phyloP scores from a whole-genome alignment of 1,140 invertebrate genomes.

The Bombus pyrosoma region DNA sequence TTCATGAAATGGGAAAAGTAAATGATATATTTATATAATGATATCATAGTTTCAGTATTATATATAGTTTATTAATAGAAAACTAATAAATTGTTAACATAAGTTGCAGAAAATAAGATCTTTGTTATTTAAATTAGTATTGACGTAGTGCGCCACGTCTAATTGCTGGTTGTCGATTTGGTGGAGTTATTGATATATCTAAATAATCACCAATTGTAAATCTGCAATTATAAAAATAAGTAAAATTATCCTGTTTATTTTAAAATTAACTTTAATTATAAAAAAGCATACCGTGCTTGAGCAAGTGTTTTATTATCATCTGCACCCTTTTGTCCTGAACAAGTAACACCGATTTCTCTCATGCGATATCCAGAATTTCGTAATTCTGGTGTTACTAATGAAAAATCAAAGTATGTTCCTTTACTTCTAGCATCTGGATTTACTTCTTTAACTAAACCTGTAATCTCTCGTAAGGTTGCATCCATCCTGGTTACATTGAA shows the following conservation, averaged over 20 bases:
- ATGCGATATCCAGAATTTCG: constrained; percentile 92
- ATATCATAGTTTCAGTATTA: background rate
- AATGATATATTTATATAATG: background rate
- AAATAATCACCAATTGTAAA: constrained; percentile 98
- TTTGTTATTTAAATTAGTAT: constrained; percentile 75
- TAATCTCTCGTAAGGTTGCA: constrained; percentile 97
- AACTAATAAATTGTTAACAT: background rate
- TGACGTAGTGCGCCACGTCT: constrained; percentile 85
- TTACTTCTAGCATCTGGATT: constrained; percentile 97
- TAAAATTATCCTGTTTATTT: constrained; percentile 2
- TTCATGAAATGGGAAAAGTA: background rate
- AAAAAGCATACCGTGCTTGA: constrained; percentile 83
- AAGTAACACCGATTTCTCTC: constrained; percentile 97
- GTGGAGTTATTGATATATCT: constrained; percentile 97
- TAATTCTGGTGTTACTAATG: constrained; percentile 95
- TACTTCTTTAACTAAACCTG: constrained; percentile 97
- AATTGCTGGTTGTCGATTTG: constrained; percentile 87
- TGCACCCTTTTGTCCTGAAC: constrained; percentile 94
- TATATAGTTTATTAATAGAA: constrained; percentile 10
- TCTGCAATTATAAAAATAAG: constrained; percentile 80
- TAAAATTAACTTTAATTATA: background rate
- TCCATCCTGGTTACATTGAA: constrained; percentile 87
- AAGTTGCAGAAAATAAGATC: background rate
- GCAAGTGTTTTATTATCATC: constrained; percentile 95
- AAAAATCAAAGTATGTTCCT: constrained; percentile 99